Evolutionary conservation across 1,140 invertebrate genomes (phyloP).

Genomic region (Amphibalanus amphitrite): DNA sequence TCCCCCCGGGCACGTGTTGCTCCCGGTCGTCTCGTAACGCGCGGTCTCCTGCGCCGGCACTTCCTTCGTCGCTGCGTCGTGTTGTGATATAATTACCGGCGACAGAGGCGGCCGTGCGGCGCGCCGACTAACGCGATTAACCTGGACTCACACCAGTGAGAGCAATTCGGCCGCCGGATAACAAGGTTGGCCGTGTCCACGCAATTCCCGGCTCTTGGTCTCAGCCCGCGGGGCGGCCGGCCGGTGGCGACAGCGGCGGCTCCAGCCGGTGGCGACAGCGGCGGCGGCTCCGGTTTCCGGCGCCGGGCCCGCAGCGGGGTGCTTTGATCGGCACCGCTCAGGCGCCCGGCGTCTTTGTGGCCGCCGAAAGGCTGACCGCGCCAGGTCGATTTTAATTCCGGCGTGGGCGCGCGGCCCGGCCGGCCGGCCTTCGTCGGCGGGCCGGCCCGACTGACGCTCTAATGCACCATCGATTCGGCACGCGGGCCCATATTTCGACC

Average conservation of each 20-base stretch:
- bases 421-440: too few relatives aligned
- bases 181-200: background rate
- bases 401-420: background rate
- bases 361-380: background rate
- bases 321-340: too few relatives aligned
- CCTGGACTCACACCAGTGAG: background rate
- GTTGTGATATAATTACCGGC: background rate
- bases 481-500: background rate
- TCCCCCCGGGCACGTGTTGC: too few relatives aligned
- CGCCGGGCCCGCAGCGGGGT: too few relatives aligned
- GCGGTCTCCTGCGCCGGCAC: too few relatives aligned
- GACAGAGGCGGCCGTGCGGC: too few relatives aligned
- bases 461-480: background rate
- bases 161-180: background rate
- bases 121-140: background rate
- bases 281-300: too few relatives aligned
- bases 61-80: background rate
- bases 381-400: background rate
- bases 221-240: too few relatives aligned
- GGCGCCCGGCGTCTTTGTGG: background rate
- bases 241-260: too few relatives aligned
- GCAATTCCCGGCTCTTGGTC: too few relatives aligned
- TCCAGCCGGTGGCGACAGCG: too few relatives aligned
- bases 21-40: too few relatives aligned
- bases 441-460: background rate